phyloP scores from a whole-genome alignment of 2,113 vertebrate species.

The Cyprinus carpio region DNA sequence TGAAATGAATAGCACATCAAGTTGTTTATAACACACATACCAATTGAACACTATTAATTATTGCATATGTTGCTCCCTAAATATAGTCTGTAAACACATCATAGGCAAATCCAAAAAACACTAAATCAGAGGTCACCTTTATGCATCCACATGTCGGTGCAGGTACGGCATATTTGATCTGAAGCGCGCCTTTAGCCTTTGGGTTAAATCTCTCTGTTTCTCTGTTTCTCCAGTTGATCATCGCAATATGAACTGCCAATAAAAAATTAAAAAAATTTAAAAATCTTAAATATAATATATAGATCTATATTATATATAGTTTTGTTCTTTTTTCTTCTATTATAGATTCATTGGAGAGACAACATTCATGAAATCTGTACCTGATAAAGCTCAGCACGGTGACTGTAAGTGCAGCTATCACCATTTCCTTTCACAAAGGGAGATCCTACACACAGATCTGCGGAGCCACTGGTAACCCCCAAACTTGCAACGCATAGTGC shows the following conservation, averaged over 20 bases:
- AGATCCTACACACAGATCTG: slow-evolving; percentile 57
- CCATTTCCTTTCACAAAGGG: background rate
- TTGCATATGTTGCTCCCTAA: background rate
- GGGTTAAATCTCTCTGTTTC: background rate
- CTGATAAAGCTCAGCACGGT: background rate
- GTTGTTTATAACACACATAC: background rate
- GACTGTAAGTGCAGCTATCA: background rate
- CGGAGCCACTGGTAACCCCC: slow-evolving; percentile 18
- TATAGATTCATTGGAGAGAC: background rate
- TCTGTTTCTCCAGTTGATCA: background rate
- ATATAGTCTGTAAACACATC: background rate
- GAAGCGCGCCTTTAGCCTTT: slow-evolving; percentile 5
- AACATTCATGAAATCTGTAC: slow-evolving; percentile 1
- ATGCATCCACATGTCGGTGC: background rate
- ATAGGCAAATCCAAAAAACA: background rate
- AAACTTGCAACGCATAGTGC: slow-evolving; percentile 49
- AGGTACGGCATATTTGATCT: background rate
- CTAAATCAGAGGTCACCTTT: slow-evolving; percentile 39
- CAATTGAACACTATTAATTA: background rate
- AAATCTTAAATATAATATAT: no score
- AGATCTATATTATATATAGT: no score
- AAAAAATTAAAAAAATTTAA: no score
- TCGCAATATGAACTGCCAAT: background rate
- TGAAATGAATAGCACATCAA: slow-evolving; percentile 3
- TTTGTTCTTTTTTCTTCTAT: background rate